These are phyloP conservation scores for Drosophila busckii DNA, from an alignment of 1,140 invertebrate genomes.

Conservation along the genomic window DNA sequence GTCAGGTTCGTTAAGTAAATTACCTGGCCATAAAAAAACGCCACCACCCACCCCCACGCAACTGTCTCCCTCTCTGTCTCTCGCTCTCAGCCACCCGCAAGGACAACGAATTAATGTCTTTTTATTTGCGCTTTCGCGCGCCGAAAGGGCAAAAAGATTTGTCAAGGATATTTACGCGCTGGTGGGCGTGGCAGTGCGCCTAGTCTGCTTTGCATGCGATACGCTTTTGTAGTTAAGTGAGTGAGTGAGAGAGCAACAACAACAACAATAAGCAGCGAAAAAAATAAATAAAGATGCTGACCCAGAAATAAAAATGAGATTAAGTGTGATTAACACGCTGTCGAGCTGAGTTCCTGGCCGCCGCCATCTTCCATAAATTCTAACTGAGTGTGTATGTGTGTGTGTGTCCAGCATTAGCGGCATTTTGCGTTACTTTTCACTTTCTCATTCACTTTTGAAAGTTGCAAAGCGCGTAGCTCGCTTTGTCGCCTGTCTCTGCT, in stretches of 20 bases:
- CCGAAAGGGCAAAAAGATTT: conserved; percentile 75
- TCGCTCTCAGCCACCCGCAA: too few species aligned
- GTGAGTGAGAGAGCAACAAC: neutral
- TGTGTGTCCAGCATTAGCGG: conserved; percentile 22
- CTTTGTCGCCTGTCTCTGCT: neutral
- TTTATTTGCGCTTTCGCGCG: conserved; percentile 72
- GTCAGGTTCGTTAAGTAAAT: conserved; percentile 78
- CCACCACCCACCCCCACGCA: too few species aligned
- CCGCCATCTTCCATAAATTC: conserved; percentile 41
- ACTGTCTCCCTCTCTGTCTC: too few species aligned
- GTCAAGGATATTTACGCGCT: conserved; percentile 72
- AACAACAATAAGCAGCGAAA: conserved; percentile 19
- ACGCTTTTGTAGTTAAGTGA: too few species aligned
- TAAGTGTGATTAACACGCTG: conserved; percentile 77
- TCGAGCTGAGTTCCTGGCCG: conserved; percentile 51
- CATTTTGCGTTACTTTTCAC: conserved; percentile 48
- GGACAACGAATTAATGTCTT: conserved; percentile 74
- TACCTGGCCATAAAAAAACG: conserved; percentile 72
- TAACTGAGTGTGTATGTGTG: conserved; percentile 5
- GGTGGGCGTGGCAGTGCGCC: conserved; percentile 30
- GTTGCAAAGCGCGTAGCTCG: conserved; percentile 23
- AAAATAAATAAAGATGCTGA: conserved; percentile 74
- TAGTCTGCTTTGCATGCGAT: conserved; percentile 52
- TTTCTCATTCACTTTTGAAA: conserved; percentile 23
- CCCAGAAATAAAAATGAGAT: conserved; percentile 78